Evolutionary conservation across 2,797 vertebrate species (phyloP), one percentile per base, ranked within the genome.

Genomic region (Argentina silus): DNA sequence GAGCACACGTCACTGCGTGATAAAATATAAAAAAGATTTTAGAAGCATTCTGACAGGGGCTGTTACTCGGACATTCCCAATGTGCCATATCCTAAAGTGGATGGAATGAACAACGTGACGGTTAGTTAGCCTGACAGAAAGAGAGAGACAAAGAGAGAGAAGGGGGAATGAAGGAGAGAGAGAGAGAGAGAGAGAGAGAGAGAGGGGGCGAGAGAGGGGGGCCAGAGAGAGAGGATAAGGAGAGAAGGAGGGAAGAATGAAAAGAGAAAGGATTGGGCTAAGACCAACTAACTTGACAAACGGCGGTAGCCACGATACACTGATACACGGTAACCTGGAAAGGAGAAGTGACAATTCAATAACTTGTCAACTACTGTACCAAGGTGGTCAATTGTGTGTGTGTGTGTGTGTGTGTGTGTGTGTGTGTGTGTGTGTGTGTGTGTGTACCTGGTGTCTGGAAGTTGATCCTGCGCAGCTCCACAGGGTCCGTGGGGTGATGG

Each of bases 381-480:
- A n/a, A n/a, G n/a, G 73, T 17, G 67, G n/a, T n/a, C n/a, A n/a
- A n/a, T n/a, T 21, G 8, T 6, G 48, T 50, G 12, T 50, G 48
- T 15, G 2, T 50, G 48, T 50, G 12, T 50, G 19, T 60, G 15
- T 27, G 61, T 44, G 27, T 19, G 50, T 17, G 12, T 60, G 50
- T 42, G 9, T 64, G 55, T 45, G 66, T 45, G 50, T 59, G 68
- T n/a, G 9, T 55, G 56, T 43, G 8, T 17, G 43, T 67, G 14
- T 69, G 19, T 44, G 11, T 94, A 99, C 98, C 98, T 65, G 98
- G 96, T 53, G 98, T 99, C 88, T 99, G 97, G 91, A 99, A 99
- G 93, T 99, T 99, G 93, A 99, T 97, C 78, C 98, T 95, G 63
- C 98, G 95, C 2, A 99, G 94, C 87, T 99, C 98, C 79, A 99